Evolutionary conservation across 2,888 invertebrate species (phyloP), one percentile per base, ranked within the genome.

Genomic region (Lamellibrachia satsuma): DNA sequence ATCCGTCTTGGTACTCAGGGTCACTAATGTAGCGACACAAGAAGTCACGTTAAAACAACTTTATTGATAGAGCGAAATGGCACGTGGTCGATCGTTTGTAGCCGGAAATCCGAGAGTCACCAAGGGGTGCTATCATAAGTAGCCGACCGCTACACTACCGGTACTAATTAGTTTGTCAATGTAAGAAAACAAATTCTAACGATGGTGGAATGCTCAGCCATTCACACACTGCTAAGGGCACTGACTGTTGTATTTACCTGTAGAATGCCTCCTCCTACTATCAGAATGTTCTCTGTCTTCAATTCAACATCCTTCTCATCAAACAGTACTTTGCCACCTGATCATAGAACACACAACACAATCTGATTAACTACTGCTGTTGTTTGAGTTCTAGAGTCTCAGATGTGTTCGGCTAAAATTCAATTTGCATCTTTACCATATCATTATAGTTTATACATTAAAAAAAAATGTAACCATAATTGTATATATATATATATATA

Each of bases 271-370:
- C 95, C 95, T 60, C 96, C 95, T 7, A 95, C 95, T 55, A 96
- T 95, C 91, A 96, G 95, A 51, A 96, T 96, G 92, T 95, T 95
- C 91, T 96, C 95, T 52, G 96, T 94, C 52, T 96, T 93, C 52
- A 96, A 94, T 75, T 96, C 95, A 3, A 96, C 93, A 93, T 96
- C 95, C 75, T 94, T 94, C 91, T 95, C 95, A 92, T 96, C 96
- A 95, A 96, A 96, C 52, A 96, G 95, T 92, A 96, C 93, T 90
- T 94, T 94, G 11, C 96, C 96, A 39, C 95, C 95, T 94, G 92
- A 90, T 15, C 11, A 60, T 22, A 60, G 22, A 60, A 60, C 60
- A 60, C 11, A 22, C 8, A 55, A 55, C 1, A 55, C 55, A 9
- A 55, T 3, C 55, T 55, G 55, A 55, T 55, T 55, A 60, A 60